Conservation (phyloP, 2,113 vertebrate genomes). For the Pagrus major region DNA sequence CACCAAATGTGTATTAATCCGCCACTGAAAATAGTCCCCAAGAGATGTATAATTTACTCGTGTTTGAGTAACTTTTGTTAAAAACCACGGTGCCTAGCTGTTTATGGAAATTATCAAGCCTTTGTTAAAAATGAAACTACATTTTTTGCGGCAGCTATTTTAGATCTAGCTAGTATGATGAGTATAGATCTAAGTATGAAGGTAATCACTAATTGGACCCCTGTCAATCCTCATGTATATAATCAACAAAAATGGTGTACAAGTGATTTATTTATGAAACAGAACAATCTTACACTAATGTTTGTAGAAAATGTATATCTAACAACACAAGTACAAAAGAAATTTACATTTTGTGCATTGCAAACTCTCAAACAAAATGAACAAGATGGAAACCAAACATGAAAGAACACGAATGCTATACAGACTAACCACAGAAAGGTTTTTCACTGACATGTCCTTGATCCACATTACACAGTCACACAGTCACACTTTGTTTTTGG, state of each 20-base stretch:
- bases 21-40: not conserved
- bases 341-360: constrained; percentile 81
- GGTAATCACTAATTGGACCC: not conserved
- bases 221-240: constrained; percentile 6
- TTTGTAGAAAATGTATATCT: constrained; percentile 75
- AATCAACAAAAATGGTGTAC: constrained; percentile 61
- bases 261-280: constrained; percentile 80
- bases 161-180: too few species aligned
- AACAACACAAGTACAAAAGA: constrained; percentile 73
- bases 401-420: constrained; percentile 58
- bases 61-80: not conserved
- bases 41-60: not conserved
- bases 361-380: constrained; percentile 62
- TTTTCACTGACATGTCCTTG: constrained; percentile 43
- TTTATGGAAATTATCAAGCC: not conserved
- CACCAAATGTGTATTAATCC: not conserved
- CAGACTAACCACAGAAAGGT: constrained; percentile 47
- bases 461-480: constrained; percentile 55
- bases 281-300: constrained; percentile 71
- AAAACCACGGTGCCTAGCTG: not conserved
- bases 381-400: constrained; percentile 62
- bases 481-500: constrained; percentile 37
- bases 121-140: not conserved
- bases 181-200: too few species aligned
- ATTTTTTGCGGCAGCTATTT: not conserved